Evolutionary conservation across 1,140 invertebrate species (phyloP).

Genomic region (Trichoplusia ni): DNA sequence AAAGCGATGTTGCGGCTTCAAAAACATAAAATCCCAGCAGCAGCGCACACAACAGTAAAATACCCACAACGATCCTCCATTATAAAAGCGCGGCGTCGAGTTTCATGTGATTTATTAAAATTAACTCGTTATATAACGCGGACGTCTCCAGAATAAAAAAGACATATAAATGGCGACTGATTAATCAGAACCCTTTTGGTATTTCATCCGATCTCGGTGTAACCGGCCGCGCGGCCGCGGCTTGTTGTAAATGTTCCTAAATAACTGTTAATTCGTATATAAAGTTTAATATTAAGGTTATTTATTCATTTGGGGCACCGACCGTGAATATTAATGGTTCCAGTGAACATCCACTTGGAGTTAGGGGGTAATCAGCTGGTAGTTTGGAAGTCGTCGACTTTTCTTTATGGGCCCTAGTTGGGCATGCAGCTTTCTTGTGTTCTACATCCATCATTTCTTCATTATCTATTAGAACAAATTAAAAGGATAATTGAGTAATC

Average conservation of each 20-base stretch:
- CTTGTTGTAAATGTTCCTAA: not conserved
- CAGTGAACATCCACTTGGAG: not conserved
- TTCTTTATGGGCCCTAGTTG: too few species aligned
- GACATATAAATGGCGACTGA: conserved; percentile 17
- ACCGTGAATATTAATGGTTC: conserved; percentile 8
- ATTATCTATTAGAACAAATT: too few species aligned
- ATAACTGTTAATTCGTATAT: conserved; percentile 9
- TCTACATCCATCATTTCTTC: too few species aligned
- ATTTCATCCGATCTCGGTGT: not conserved
- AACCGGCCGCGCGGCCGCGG: not conserved
- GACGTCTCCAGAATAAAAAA: conserved; percentile 15
- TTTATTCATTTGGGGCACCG: conserved; percentile 16
- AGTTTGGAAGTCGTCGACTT: too few species aligned
- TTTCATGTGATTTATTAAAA: conserved; percentile 24
- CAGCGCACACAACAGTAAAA: conserved; percentile 16
- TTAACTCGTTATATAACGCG: conserved; percentile 9
- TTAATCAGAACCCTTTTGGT: conserved; percentile 20
- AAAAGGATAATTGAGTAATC: too few species aligned
- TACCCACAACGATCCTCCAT: not conserved
- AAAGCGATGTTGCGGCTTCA: too few species aligned
- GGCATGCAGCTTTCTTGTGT: too few species aligned
- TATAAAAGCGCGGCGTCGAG: not conserved
- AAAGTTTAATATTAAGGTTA: conserved; percentile 22
- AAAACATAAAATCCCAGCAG: conserved; percentile 7
- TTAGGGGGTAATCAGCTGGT: conserved; percentile 14